phyloP scores from a whole-genome alignment of 2,797 vertebrate genomes.

The Sebastes kiyomatsui region DNA sequence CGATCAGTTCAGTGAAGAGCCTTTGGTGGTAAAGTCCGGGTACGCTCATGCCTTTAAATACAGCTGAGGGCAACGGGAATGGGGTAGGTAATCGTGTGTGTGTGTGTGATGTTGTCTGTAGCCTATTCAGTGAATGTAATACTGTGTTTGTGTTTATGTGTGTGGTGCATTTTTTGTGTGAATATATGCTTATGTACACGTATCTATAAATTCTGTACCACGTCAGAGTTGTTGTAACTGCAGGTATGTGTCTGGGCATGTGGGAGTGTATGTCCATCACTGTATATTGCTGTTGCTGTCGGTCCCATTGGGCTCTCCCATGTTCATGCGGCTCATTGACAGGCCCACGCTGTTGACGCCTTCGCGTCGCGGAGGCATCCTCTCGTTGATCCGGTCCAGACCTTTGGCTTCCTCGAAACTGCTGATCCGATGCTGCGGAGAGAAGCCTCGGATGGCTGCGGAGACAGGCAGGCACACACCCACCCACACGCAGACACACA shows the following conservation, averaged over 20 bases:
- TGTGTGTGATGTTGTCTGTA: constrained; percentile 23
- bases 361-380: constrained; percentile 85
- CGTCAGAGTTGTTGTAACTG: constrained; percentile 52
- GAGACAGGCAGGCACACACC: constrained; percentile 30
- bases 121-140: constrained; percentile 30
- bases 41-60: constrained; percentile 66
- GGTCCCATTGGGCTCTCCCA: constrained; percentile 86
- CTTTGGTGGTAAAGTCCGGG: constrained; percentile 65
- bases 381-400: constrained; percentile 87
- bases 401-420: constrained; percentile 88
- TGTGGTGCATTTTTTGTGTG: constrained; percentile 36
- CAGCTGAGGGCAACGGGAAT: constrained; percentile 57
- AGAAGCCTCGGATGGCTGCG: constrained; percentile 86
- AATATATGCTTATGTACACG: constrained; percentile 72
- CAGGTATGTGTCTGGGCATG: constrained; percentile 38
- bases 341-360: constrained; percentile 84
- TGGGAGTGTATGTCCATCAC: constrained; percentile 70
- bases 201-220: constrained; percentile 64
- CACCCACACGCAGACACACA: not conserved
- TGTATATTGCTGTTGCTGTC: constrained; percentile 90
- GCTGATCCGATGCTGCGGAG: constrained; percentile 87
- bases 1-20: constrained; percentile 56
- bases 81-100: constrained; percentile 38
- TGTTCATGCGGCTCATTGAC: constrained; percentile 86
- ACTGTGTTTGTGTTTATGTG: constrained; percentile 29